phyloP scores from a whole-genome alignment of 2,113 vertebrate species.

The Gorsachius goisagi region DNA sequence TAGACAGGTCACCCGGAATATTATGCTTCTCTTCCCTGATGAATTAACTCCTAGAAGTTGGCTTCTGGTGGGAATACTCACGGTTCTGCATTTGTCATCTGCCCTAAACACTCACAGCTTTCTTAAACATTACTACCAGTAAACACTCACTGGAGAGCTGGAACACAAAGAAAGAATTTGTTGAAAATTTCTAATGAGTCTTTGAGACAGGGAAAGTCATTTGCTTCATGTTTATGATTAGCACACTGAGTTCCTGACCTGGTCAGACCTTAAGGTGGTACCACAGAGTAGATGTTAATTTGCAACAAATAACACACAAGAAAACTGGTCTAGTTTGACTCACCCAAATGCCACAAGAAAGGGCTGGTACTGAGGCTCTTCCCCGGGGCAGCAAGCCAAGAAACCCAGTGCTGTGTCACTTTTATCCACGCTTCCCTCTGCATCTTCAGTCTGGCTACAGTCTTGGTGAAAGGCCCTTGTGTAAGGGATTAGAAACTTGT shows the following conservation, averaged over 20 bases:
- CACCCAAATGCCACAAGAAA: background rate
- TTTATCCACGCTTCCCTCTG: background rate
- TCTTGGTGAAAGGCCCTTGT: background rate
- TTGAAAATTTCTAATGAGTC: slow-evolving; percentile 17
- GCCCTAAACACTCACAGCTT: background rate
- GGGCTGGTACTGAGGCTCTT: background rate
- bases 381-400: background rate
- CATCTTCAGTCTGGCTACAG: background rate
- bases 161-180: slow-evolving; percentile 53
- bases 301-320: slow-evolving; percentile 21
- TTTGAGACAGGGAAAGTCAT: slow-evolving; percentile 27
- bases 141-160: slow-evolving; percentile 48
- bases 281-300: slow-evolving; percentile 34
- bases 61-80: slow-evolving; percentile 16
- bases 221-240: slow-evolving; percentile 31
- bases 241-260: slow-evolving; percentile 37
- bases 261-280: slow-evolving; percentile 50
- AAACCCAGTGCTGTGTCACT: background rate
- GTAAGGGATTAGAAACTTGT: too few species aligned
- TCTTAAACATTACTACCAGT: slow-evolving; percentile 10
- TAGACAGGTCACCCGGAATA: background rate
- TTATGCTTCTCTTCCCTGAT: background rate
- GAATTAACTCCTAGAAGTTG: background rate
- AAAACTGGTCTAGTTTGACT: background rate
- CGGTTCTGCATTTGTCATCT: background rate